A percentile compares a stretch with the other conserved stretches of the same genome.
Conservation (phyloP, 2,113 vertebrate species). For the Eleginops maclovinus region DNA sequence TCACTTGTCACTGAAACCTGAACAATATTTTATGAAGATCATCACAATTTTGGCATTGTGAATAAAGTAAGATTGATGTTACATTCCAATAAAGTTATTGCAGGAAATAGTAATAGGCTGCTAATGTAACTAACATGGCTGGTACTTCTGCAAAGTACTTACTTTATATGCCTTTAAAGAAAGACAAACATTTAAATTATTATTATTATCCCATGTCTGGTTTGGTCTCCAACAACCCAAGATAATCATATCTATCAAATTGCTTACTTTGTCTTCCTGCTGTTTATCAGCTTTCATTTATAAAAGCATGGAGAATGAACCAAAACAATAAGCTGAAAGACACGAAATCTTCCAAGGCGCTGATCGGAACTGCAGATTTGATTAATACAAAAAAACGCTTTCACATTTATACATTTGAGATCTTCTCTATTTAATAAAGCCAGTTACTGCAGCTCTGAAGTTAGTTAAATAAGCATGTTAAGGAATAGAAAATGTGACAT, state of each 20-base stretch:
- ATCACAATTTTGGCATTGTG: no score
- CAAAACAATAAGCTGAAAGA: not conserved
- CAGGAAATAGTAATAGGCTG: no score
- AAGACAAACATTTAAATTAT: no score
- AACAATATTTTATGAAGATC: no score
- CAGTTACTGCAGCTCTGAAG: not conserved
- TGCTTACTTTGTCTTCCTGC: not conserved
- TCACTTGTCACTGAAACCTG: no score
- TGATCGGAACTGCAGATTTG: not conserved
- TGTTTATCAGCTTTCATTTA: not conserved
- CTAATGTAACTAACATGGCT: no score
- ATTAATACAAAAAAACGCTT: not conserved
- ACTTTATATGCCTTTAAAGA: no score
- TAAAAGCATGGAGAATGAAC: conserved; percentile 1
- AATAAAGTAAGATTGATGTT: no score
- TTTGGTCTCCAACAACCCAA: not conserved
- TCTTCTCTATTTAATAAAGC: not conserved
- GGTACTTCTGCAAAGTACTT: no score
- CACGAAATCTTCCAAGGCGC: not conserved
- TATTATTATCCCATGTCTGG: no score
- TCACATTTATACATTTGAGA: not conserved
- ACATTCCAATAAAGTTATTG: no score
- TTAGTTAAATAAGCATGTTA: not conserved
- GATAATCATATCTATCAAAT: not conserved
- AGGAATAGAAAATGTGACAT: conserved; percentile 18